phyloP scores from a whole-genome alignment of 2,113 vertebrate species.

The Eolophus roseicapilla region DNA sequence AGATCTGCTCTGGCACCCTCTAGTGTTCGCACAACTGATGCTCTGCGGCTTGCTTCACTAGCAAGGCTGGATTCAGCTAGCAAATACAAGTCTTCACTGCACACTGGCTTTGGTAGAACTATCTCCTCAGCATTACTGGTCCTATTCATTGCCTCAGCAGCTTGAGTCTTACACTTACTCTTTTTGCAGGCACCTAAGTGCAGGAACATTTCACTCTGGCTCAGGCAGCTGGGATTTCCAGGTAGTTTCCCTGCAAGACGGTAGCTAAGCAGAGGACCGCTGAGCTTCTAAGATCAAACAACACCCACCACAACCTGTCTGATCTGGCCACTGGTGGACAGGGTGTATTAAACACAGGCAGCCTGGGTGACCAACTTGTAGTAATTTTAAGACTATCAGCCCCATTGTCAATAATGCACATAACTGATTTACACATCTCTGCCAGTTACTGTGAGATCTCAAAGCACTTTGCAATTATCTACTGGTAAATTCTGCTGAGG shows the following conservation, averaged over 20 bases:
- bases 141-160: neutral
- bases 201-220: neutral
- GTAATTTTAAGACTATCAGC: neutral
- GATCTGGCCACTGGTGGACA: neutral
- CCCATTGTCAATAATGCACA: fast-evolving
- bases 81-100: neutral
- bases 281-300: neutral
- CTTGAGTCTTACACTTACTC: fast-evolving
- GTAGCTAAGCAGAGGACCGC: neutral
- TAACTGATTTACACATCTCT: fast-evolving
- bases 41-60: neutral
- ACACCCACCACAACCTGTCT: fast-evolving
- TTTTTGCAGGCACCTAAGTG: neutral
- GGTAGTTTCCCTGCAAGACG: neutral
- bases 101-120: fast-evolving
- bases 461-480: neutral
- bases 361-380: neutral
- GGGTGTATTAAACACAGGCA: neutral
- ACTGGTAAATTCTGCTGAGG: neutral
- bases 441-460: fast-evolving
- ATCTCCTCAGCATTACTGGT: fast-evolving
- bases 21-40: neutral
- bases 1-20: slow-evolving; percentile 39
- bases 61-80: neutral
- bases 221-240: neutral